Evolutionary conservation across 2,888 invertebrate genomes (phyloP), one percentile per base, ranked within the genome.

Genomic region (Ceriagrion tenellum): DNA sequence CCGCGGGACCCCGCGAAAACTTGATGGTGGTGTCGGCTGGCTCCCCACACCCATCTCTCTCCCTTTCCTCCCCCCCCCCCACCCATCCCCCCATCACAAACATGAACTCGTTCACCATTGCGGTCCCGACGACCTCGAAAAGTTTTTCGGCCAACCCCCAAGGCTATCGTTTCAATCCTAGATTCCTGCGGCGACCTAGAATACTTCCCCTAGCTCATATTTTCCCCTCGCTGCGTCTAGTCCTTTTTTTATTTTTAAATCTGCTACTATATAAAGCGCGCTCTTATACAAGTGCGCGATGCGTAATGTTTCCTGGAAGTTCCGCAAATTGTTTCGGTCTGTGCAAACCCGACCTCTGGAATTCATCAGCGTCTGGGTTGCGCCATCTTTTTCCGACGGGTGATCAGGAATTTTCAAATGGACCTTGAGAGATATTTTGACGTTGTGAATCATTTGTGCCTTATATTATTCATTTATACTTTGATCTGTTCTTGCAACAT

Each of bases 81-180:
- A n/a, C n/a, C 59, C 16, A 6, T 20, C 1, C 59, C 81, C 81
- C 18, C 81, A 81, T 81, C 81, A 81, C 81, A 81, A 81, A 81
- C 81, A 81, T 35, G 81, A 81, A 81, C 81, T 35, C 81, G 81
- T 81, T 4, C 18, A 35, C 35, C 26, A 13, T 20, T 35, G 81
- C 81, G 81, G 16, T 81, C 35, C 81, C 81, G 35, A 69, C 81
- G 81, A 81, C 30, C 81, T 35, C 81, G 35, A 35, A 81, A 81
- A 81, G 30, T 81, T 81, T 59, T 81, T 81, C 81, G 81, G 81
- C 81, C 81, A 81, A 81, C 30, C 81, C 81, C 81, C 81, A 35
- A 23, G 81, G 81, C 81, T 81, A 81, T 81, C 81, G 81, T 81
- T 81, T 81, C 35, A 23, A 81, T 81, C 81, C 81, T 81, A 81